Conservation (phyloP, 2,797 vertebrate species). For the Ispidina picta region DNA sequence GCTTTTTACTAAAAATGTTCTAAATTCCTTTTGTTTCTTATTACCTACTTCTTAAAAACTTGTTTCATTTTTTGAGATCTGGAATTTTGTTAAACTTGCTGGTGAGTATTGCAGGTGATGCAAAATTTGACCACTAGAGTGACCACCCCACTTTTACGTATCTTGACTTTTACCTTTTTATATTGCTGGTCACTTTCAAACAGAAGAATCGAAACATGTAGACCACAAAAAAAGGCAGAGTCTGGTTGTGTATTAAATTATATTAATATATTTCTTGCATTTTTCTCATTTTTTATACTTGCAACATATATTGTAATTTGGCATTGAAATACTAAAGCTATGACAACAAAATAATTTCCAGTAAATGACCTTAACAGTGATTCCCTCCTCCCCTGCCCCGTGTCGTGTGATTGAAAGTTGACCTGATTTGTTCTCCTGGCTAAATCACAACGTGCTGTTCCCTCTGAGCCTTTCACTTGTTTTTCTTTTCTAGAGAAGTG, state of each 20-base stretch:
- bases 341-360: neutral
- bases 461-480: conserved; percentile 13
- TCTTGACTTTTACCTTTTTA: neutral
- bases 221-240: neutral
- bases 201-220: neutral
- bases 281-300: neutral
- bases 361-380: neutral
- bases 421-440: conserved; percentile 54
- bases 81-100: neutral
- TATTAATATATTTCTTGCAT: neutral
- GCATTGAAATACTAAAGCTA: neutral
- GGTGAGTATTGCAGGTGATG: neutral
- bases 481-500: conserved; percentile 31
- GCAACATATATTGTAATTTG: neutral
- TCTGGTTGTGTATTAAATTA: neutral
- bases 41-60: neutral
- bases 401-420: conserved; percentile 37
- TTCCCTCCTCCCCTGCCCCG: rapidly evolving
- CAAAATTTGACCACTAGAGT: neutral
- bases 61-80: neutral
- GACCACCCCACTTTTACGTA: neutral
- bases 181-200: neutral
- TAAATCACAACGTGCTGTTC: conserved; percentile 27
- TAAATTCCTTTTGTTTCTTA: neutral
- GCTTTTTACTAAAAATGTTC: neutral